These are phyloP conservation scores for Osmerus mordax DNA, from an alignment of 2,113 vertebrate genomes.

Conservation along the genomic window DNA sequence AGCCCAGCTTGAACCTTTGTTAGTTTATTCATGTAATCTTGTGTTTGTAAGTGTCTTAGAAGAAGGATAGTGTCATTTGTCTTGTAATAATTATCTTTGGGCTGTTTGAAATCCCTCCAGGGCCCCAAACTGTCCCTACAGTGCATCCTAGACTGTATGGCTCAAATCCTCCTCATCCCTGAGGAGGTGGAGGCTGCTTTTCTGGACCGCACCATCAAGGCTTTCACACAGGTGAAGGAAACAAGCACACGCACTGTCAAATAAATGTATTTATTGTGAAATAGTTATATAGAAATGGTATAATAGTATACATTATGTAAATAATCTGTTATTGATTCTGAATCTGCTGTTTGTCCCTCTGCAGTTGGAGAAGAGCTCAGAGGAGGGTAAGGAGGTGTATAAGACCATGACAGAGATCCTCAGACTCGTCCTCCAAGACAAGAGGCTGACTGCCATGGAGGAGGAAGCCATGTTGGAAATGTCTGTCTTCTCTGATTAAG, in stretches of 20 bases:
- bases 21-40: background rate
- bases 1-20: background rate
- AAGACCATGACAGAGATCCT: slow-evolving; percentile 77
- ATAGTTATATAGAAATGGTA: background rate
- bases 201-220: slow-evolving; percentile 79
- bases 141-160: slow-evolving; percentile 86
- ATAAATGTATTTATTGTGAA: slow-evolving; percentile 16
- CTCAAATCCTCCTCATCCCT: slow-evolving; percentile 74
- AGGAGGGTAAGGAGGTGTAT: slow-evolving; percentile 73
- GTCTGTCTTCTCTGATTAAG: background rate
- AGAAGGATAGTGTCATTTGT: background rate
- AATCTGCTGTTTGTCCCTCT: slow-evolving; percentile 46
- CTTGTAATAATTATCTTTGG: background rate
- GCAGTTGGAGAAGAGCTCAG: slow-evolving; percentile 74
- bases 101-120: slow-evolving; percentile 54
- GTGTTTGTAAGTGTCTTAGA: background rate
- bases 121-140: slow-evolving; percentile 81
- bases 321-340: background rate
- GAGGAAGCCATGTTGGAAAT: slow-evolving; percentile 29
- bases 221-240: slow-evolving; percentile 85
- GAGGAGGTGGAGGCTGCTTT: slow-evolving; percentile 82
- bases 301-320: background rate
- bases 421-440: slow-evolving; percentile 74
- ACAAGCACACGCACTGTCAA: slow-evolving; percentile 74
- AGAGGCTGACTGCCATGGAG: slow-evolving; percentile 64